Base-by-base conservation (phyloP, 2,797 vertebrate species). In the Macrochelys suwanniensis region DNA sequence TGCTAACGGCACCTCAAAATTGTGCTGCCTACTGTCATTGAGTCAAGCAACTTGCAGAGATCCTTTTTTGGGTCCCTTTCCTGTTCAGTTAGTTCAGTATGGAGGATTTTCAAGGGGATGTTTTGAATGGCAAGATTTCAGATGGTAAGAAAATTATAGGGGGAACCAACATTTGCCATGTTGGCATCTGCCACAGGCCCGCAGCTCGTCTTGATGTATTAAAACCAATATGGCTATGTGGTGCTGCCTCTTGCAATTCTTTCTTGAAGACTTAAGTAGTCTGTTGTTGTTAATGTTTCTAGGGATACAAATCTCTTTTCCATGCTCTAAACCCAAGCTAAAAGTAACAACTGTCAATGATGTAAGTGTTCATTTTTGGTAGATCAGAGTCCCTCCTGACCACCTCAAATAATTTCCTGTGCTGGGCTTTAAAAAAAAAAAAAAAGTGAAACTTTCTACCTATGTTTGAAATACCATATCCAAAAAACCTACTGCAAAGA, bases 241-340 rank as follows among this genome's bases (percentile, higher is more conserved):
- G 57, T 84, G 54, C n/a, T 94, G 89, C 93, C 91, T 94, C 59
- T 87, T 95, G 78, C 82, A 91, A 97, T 97, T 97, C 95, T 92
- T 91, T 95, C 93, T 95, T 88, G 89, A 95, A 97, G 84, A 91
- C 80, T 95, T 93, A 90, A 74, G 84, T 88, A 85, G 77, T 92
- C 89, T 96, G 96, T 89, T 97, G 96, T 97, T 98, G 89, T 93
- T 95, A 96, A 94, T 59, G 89, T 98, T 98, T 97, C 97, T 88
- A 97, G 74, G 92, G 93, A 96, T 96, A 97, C 85, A 95, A 97
- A 98, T 97, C 93, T 95, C 89, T 98, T 98, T 98, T 96, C 97
- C 97, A 85, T 97, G 78, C 85, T 91, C 54, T 94, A 96, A 97
- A 94, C n/a, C 53, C 74, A 89, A 97, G 80, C 94, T 95, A 88